phyloP scores from a whole-genome alignment of 1,140 invertebrate genomes.

The Oppia nitens region DNA sequence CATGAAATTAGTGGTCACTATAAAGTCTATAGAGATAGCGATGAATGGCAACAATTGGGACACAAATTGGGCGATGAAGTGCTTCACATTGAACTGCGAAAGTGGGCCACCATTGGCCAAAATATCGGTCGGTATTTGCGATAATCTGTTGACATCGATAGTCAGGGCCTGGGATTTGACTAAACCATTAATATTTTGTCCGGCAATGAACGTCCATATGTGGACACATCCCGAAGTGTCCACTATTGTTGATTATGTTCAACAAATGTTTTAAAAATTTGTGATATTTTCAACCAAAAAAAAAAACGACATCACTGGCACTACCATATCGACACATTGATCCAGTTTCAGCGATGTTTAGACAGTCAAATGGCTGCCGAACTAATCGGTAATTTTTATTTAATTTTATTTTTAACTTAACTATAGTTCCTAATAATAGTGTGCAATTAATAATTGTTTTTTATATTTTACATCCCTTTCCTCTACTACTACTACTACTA shows the following conservation, averaged over 20 bases:
- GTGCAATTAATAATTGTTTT: no score
- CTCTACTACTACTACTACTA: no score
- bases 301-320: no score
- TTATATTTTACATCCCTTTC: no score
- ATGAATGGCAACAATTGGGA: conserved; percentile 86
- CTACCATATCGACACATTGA: conserved; percentile 64
- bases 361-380: conserved; percentile 59
- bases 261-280: no score
- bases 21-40: conserved; percentile 52
- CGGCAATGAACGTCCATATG: conserved; percentile 97
- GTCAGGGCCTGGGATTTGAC: conserved; percentile 76
- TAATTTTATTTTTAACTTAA: conserved; percentile 24
- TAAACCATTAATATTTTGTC: conserved; percentile 74
- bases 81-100: conserved; percentile 82
- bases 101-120: conserved; percentile 94
- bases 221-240: conserved; percentile 90
- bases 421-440: no score
- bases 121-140: conserved; percentile 78
- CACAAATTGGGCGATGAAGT: conserved; percentile 83
- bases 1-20: not conserved
- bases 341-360: conserved; percentile 62
- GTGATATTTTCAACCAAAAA: no score
- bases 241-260: no score
- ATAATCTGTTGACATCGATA: conserved; percentile 86
- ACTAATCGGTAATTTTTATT: conserved; percentile 34